phyloP scores from a whole-genome alignment of 30 jellyfish, hydroid and myxozoan genomes.

The Chrysaora quinquecirrha region DNA sequence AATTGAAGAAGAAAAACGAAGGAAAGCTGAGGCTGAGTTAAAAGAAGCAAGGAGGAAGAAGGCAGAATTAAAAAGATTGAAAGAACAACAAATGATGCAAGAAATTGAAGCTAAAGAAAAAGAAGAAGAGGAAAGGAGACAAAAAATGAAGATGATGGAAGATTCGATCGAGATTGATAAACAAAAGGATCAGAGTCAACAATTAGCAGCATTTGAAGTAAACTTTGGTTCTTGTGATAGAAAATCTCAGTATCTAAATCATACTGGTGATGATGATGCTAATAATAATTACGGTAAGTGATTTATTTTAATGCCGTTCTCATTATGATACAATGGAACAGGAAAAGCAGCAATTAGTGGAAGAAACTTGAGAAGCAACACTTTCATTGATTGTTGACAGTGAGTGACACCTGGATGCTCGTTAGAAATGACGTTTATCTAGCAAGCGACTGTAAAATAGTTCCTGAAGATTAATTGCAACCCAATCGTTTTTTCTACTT shows the following conservation, averaged over 20 bases:
- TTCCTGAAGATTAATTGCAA: too few relatives aligned
- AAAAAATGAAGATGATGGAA: slow-evolving; percentile 16
- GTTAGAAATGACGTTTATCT: too few relatives aligned
- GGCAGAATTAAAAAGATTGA: slow-evolving; percentile 59
- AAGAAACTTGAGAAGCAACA: too few relatives aligned
- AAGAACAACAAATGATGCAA: slow-evolving; percentile 58
- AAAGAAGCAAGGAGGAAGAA: slow-evolving; percentile 59
- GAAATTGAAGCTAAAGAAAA: slow-evolving; percentile 47
- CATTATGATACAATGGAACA: too few relatives aligned
- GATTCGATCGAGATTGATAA: slow-evolving; percentile 2
- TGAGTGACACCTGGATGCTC: too few relatives aligned
- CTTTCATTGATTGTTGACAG: too few relatives aligned
- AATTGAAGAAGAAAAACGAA: slow-evolving; percentile 50
- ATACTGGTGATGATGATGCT: slow-evolving; percentile 47
- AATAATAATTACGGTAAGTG: slow-evolving; percentile 53
- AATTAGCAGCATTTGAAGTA: slow-evolving; percentile 61
- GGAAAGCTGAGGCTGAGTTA: slow-evolving; percentile 67
- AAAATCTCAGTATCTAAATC: not conserved
- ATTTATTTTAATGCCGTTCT: too few relatives aligned
- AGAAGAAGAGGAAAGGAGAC: slow-evolving; percentile 57
- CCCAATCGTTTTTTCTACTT: too few relatives aligned
- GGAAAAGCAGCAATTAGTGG: too few relatives aligned
- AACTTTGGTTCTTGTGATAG: slow-evolving; percentile 63
- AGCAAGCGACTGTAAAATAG: too few relatives aligned
- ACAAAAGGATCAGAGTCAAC: not conserved